Conservation (phyloP, 2,113 vertebrate species). For the Oxyura jamaicensis region DNA sequence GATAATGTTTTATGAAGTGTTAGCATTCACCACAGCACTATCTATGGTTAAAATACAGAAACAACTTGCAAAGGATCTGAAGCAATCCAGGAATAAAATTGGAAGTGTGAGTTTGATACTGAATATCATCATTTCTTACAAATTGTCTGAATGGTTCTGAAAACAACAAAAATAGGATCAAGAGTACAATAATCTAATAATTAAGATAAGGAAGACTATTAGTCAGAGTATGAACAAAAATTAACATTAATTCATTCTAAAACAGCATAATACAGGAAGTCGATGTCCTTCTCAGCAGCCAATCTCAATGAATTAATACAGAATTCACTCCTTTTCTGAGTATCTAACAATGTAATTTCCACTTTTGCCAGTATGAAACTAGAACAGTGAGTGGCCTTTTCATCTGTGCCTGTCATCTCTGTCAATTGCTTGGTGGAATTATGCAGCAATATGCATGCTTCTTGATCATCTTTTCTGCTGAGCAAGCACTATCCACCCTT, state of each 20-base stretch:
- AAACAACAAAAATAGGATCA: background rate
- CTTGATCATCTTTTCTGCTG: background rate
- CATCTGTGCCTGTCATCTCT: background rate
- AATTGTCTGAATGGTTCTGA: background rate
- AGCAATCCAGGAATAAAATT: background rate
- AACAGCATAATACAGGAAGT: background rate
- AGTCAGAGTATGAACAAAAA: background rate
- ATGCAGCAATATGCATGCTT: accelerated
- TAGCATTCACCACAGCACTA: background rate
- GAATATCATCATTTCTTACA: background rate
- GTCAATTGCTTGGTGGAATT: background rate
- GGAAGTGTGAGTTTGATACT: background rate
- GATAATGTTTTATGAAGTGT: background rate
- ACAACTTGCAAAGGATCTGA: background rate
- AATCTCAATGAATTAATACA: background rate
- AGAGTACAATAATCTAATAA: background rate
- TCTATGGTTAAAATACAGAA: background rate
- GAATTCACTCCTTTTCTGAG: background rate
- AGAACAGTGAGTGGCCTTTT: background rate
- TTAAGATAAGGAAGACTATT: background rate
- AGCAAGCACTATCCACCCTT: background rate
- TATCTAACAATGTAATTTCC: background rate
- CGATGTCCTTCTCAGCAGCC: background rate
- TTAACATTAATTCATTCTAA: background rate
- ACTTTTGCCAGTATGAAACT: background rate